Percentiles rank a stretch among this genome's conserved stretches.
These are phyloP conservation scores for Diorhabda carinulata DNA, from an alignment of 1,140 invertebrate species.

Conservation along the genomic window DNA sequence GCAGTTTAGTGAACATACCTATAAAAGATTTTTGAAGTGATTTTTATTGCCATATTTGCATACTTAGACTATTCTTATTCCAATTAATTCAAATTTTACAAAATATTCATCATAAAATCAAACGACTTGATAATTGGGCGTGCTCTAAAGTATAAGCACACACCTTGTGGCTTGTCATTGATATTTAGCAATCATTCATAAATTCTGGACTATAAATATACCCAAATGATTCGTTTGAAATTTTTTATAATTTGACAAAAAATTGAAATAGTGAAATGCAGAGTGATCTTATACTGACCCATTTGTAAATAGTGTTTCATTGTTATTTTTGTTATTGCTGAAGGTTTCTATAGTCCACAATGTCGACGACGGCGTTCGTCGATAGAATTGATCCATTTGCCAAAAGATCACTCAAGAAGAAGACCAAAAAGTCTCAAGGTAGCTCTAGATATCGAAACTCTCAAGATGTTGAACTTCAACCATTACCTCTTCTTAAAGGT, in stretches of 20 bases:
- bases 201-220: constrained; percentile 29
- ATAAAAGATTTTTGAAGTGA: constrained; percentile 26
- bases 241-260: constrained; percentile 37
- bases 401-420: constrained; percentile 88
- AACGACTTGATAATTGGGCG: constrained; percentile 34
- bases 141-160: constrained; percentile 38
- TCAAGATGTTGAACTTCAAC: constrained; percentile 83
- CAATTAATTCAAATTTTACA: neutral
- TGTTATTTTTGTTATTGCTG: constrained; percentile 23
- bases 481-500: constrained; percentile 85
- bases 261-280: constrained; percentile 38
- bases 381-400: constrained; percentile 93
- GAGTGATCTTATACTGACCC: constrained; percentile 28
- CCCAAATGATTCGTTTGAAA: constrained; percentile 37
- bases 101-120: constrained; percentile 5
- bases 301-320: constrained; percentile 39
- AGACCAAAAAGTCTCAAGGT: constrained; percentile 88
- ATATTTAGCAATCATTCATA: constrained; percentile 43
- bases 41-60: constrained; percentile 15
- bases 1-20: constrained; percentile 28
- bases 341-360: constrained; percentile 40
- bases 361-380: constrained; percentile 83
- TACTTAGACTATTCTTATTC: neutral
- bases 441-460: constrained; percentile 86
- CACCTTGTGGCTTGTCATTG: constrained; percentile 41